phyloP scores from a whole-genome alignment of 2,797 vertebrate genomes.

The Oophaga sylvatica region DNA sequence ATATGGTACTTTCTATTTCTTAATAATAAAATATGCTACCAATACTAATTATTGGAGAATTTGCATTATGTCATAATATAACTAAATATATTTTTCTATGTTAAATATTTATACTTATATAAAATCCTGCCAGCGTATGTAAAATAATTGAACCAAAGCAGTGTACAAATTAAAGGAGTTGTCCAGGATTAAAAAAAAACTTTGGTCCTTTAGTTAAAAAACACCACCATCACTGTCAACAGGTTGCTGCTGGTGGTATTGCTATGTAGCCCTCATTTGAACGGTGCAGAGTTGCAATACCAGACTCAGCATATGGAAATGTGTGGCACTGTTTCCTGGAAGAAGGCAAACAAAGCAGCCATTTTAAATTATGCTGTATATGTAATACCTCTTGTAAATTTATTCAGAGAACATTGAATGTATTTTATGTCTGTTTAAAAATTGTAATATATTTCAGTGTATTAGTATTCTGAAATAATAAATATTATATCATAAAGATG shows the following conservation, averaged over 20 bases:
- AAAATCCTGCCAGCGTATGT: neutral
- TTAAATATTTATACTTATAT: slow-evolving; percentile 8
- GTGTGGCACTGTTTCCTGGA: too few relatives aligned
- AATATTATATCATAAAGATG: neutral
- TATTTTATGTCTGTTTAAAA: neutral
- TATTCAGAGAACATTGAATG: neutral
- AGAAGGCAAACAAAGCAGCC: too few relatives aligned
- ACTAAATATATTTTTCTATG: neutral
- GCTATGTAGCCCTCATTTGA: too few relatives aligned
- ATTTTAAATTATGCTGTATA: neutral
- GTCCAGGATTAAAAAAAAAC: too few relatives aligned
- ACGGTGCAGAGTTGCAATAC: too few relatives aligned
- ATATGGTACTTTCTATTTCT: neutral
- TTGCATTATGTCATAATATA: neutral
- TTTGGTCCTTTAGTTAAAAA: too few relatives aligned
- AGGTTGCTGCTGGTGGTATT: too few relatives aligned
- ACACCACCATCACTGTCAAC: too few relatives aligned
- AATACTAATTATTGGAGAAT: neutral
- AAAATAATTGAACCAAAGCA: neutral
- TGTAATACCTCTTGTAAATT: neutral
- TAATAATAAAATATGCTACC: neutral
- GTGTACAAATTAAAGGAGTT: neutral
- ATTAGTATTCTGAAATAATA: neutral
- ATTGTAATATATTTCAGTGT: neutral
- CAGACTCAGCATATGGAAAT: too few relatives aligned